A percentile compares a stretch with the other conserved stretches of the same genome.
Evolutionary conservation across 2,797 vertebrate genomes (phyloP).

Genomic region (Pyrocephalus nanus): DNA sequence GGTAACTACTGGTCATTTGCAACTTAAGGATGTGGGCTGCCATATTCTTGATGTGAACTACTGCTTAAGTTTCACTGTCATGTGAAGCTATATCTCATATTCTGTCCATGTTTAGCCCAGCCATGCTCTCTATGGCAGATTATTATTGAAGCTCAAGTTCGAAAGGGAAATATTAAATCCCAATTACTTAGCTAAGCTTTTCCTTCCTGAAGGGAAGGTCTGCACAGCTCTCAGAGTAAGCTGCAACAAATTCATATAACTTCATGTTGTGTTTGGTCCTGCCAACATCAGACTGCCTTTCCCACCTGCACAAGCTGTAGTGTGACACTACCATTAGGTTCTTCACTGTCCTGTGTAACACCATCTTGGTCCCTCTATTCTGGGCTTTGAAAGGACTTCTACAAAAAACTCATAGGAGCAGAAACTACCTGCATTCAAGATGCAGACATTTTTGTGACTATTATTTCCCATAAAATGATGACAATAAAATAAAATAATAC

Average conservation of each 20-base stretch:
- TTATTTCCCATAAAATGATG: background rate
- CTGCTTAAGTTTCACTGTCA: background rate
- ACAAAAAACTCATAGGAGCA: background rate
- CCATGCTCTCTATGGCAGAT: background rate
- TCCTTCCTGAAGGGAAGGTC: background rate
- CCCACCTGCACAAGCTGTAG: background rate
- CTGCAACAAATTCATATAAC: background rate
- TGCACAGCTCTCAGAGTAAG: background rate
- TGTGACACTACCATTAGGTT: background rate
- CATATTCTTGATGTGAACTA: background rate
- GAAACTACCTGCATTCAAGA: background rate
- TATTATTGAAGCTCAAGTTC: background rate
- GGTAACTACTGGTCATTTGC: background rate
- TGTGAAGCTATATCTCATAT: background rate
- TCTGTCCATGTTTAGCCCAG: background rate
- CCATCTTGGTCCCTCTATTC: background rate
- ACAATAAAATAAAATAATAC: background rate
- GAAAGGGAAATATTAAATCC: background rate
- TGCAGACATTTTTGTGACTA: background rate
- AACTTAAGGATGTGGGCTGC: background rate
- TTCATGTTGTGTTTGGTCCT: background rate
- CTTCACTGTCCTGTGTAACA: background rate
- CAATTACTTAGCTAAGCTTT: background rate
- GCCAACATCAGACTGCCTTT: background rate
- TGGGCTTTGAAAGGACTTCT: background rate